Evolutionary conservation across 1,140 invertebrate species (phyloP).

Genomic region (Chelonus insularis): DNA sequence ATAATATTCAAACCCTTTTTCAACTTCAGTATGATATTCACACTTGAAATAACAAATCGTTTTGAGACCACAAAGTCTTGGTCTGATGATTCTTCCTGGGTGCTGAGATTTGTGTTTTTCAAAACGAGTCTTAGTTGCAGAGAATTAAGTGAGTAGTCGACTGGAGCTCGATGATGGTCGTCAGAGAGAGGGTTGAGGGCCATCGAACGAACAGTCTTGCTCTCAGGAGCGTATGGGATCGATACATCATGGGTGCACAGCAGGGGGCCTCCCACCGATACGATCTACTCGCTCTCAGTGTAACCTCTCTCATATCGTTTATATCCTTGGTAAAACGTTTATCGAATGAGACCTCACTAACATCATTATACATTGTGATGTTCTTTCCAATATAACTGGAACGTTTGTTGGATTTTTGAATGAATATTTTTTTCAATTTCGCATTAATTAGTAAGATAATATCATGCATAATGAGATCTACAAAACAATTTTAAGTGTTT

Average conservation of each 20-base stretch:
- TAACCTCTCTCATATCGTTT: conserved; percentile 17
- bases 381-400: neutral
- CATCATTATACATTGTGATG: neutral
- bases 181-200: conserved; percentile 37
- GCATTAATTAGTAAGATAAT: no score
- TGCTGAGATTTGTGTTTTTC: conserved; percentile 37
- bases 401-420: no score
- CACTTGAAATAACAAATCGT: conserved; percentile 18
- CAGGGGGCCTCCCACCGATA: conserved; percentile 43
- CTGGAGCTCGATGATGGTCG: conserved; percentile 27
- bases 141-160: conserved; percentile 43
- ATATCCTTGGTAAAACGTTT: conserved; percentile 10
- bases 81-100: conserved; percentile 31
- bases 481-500: no score
- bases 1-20: no score
- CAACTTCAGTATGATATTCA: neutral
- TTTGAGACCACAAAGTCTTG: conserved; percentile 8
- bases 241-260: conserved; percentile 53
- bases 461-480: no score
- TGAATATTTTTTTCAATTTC: no score
- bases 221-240: conserved; percentile 51
- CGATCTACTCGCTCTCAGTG: conserved; percentile 33
- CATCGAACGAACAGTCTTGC: conserved; percentile 27
- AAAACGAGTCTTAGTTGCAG: conserved; percentile 18
- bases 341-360: conserved; percentile 21